phyloP scores from a whole-genome alignment of 2,797 vertebrate genomes.

The Sciurus vulgaris region DNA sequence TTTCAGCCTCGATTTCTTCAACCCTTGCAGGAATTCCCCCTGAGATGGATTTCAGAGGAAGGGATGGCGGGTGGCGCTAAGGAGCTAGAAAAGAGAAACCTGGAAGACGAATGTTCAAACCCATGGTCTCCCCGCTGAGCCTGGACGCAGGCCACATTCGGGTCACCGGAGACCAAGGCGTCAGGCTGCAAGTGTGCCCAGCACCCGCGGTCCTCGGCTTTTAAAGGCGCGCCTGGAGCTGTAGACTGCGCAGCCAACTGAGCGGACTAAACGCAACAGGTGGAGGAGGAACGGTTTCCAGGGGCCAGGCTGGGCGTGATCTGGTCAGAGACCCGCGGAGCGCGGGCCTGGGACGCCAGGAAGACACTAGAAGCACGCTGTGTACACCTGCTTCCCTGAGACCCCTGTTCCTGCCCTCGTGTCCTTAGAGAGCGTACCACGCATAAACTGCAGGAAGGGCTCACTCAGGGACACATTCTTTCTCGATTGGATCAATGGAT shows the following conservation, averaged over 20 bases:
- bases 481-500: background rate
- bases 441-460: fast-evolving
- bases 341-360: fast-evolving
- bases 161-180: fast-evolving
- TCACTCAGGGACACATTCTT: fast-evolving
- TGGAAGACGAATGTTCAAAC: background rate
- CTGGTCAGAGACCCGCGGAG: background rate
- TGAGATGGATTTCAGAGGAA: background rate
- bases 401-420: fast-evolving
- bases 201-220: fast-evolving
- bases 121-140: background rate
- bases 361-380: background rate
- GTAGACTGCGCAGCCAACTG: background rate
- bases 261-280: background rate
- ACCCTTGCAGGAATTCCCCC: background rate
- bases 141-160: background rate
- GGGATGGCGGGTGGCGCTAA: fast-evolving
- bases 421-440: fast-evolving
- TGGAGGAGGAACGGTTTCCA: background rate
- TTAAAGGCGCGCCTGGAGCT: background rate
- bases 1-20: background rate
- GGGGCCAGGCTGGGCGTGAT: fast-evolving
- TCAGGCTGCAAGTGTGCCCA: background rate
- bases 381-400: background rate
- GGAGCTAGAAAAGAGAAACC: background rate